A percentile compares a stretch with the other conserved stretches of the same genome.
phyloP scores from a whole-genome alignment of 1,140 invertebrate species.

The Ruditapes philippinarum region DNA sequence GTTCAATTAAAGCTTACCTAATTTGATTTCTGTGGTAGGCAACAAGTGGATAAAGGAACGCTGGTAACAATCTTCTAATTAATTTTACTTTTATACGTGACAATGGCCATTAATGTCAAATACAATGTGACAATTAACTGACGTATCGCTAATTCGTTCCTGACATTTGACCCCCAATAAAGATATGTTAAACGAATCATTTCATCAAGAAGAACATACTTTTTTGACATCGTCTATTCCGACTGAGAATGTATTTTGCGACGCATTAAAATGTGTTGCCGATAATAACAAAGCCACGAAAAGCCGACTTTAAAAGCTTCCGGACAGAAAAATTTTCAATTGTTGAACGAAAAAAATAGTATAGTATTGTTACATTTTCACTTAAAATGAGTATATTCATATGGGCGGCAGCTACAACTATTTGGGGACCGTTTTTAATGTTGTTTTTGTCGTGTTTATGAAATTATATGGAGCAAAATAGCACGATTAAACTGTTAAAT shows the following conservation, averaged over 20 bases:
- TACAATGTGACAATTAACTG: conserved; percentile 26
- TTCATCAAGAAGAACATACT: conserved; percentile 2
- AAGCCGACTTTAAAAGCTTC: not conserved
- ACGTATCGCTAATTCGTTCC: not conserved
- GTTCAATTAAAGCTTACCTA: too few relatives aligned
- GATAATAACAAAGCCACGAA: not conserved
- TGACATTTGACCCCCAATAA: conserved; percentile 26
- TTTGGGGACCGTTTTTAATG: too few relatives aligned
- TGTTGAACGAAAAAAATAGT: too few relatives aligned
- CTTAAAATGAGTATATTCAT: too few relatives aligned
- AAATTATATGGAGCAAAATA: too few relatives aligned
- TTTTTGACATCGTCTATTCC: not conserved
- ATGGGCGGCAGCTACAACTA: too few relatives aligned
- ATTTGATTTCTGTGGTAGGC: not conserved
- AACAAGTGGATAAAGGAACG: not conserved
- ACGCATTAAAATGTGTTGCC: not conserved
- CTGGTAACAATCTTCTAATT: not conserved
- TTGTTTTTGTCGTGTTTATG: too few relatives aligned
- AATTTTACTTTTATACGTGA: conserved; percentile 28
- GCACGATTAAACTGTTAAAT: too few relatives aligned
- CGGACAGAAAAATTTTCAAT: too few relatives aligned
- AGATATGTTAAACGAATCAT: not conserved
- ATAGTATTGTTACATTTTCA: too few relatives aligned
- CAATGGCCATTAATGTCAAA: not conserved
- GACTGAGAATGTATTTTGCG: not conserved